Evolutionary conservation across 2,113 vertebrate genomes (phyloP), one percentile per base, ranked within the genome.

Genomic region (Pelecanoides urinatrix): DNA sequence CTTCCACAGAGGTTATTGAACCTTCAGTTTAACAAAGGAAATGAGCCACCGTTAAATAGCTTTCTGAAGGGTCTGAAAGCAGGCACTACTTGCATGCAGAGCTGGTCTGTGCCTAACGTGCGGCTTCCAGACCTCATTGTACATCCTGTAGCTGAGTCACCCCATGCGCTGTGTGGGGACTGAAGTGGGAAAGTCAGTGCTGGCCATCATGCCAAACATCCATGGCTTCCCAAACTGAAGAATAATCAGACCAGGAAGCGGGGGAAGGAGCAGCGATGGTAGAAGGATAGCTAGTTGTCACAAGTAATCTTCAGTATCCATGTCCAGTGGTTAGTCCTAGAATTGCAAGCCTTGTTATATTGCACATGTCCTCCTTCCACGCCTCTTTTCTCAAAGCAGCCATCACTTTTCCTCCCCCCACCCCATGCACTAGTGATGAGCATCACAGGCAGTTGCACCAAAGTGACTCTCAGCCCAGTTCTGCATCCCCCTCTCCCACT

Each of bases 261-360:
- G 22, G 38, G 47, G 27, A 87, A 86, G 70, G 55, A 88, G 38
- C 81, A 94, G 84, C 13, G 3, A 25, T 6, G 25, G 50, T 91
- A 94, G 73, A 96, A 84, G 45, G 49, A 52, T 88, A 86, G 62
- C 58, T 96, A 78, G 86, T 94, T 90, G 44, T 97, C 83, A 79
- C 91, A 94, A 93, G 93, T 96, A 90, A 93, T 66, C 92, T 88
- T 96, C 0, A 0, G 70, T 95, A 91, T 96, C 86, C 6, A 0
- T 96, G 97, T 95, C 86, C 90, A 44, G 94, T 96, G 92, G 70
- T 85, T 96, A 96, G 97, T 93, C 55, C 95, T 97, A 96, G 91
- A 97, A 65, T 80, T 13, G 34, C 93, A 92, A 93, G 62, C 90
- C 85, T 94, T 85, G 90, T 96, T 95, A 40, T 77, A 92, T 85